Evolutionary conservation across 2,797 vertebrate genomes (phyloP), one percentile per base, ranked within the genome.

Genomic region (Cephalopachus bancanus): DNA sequence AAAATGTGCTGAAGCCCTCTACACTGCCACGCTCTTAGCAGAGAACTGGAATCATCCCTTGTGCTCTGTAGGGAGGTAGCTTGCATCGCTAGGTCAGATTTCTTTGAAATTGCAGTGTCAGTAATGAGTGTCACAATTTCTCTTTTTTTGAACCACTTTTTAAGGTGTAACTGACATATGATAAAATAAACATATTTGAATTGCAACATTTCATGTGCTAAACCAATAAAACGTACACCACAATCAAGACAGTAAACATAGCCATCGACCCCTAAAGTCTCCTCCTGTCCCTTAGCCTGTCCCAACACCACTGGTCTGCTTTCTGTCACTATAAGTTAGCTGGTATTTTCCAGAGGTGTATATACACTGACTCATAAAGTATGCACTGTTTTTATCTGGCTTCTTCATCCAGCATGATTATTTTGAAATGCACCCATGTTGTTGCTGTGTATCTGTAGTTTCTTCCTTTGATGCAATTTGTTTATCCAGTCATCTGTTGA

Each of bases 31-130:
- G 4, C 62, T 72, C 37, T 65, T n/a, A 17, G 83, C 14, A 59
- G 19, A 72, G 72, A 95, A 72, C 20, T 6, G 30, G 11, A 62
- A 4, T 26, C 8, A 12, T 44, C 80, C 24, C 7, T 53, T n/a
- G 57, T 1, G 4, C 19, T 62, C 55, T 22, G 57, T 76, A 55
- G 59, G 11, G 8, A 83, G 53, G 14, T 14, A 59, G 14, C 8
- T 85, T 57, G 26, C 19, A 30, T 1, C 30, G 24, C 12, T n/a
- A 37, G 3, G 49, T 93, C 87, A 75, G 78, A n/a, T 17, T 65
- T 71, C 59, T 95, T 91, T 89, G 44, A 65, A 96, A 80, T 51
- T 49, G 65, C 90, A 53, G 20, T 15, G 44, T 60, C 60, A 44
- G 57, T 55, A 88, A 53, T 59, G 24, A 55, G 16, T 71, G 80